A percentile compares a stretch with the other conserved stretches of the same genome.
These are phyloP conservation scores for Leucopsar rothschildi DNA, from an alignment of 2,113 vertebrate species.

Conservation along the genomic window DNA sequence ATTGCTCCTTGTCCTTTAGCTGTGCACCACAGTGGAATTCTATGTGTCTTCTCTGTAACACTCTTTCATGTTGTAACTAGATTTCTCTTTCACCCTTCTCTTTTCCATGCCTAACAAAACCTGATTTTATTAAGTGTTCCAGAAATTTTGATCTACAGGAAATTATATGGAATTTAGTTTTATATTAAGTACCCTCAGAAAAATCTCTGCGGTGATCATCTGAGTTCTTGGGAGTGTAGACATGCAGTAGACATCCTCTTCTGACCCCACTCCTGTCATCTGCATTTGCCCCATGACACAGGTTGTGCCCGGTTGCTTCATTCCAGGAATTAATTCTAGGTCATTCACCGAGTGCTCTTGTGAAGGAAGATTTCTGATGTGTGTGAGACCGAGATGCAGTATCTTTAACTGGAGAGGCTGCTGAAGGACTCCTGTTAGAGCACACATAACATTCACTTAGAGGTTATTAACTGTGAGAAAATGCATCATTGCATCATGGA, in stretches of 20 bases:
- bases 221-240: background rate
- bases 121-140: background rate
- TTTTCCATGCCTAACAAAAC: background rate
- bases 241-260: background rate
- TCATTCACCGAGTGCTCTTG: background rate
- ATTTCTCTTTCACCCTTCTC: background rate
- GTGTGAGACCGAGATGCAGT: background rate
- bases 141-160: background rate
- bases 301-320: background rate
- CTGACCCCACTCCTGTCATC: background rate
- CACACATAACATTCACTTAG: fast-evolving
- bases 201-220: background rate
- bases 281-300: background rate
- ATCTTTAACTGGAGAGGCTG: background rate
- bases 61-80: background rate
- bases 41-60: background rate
- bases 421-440: background rate
- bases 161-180: background rate
- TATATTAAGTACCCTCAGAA: background rate
- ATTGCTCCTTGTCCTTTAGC: background rate
- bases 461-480: background rate
- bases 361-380: background rate
- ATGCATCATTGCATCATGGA: background rate
- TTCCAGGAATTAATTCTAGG: background rate
- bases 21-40: background rate